Evolutionary conservation across 2,113 vertebrate species (phyloP).

Genomic region (Xiphorhynchus elegans): DNA sequence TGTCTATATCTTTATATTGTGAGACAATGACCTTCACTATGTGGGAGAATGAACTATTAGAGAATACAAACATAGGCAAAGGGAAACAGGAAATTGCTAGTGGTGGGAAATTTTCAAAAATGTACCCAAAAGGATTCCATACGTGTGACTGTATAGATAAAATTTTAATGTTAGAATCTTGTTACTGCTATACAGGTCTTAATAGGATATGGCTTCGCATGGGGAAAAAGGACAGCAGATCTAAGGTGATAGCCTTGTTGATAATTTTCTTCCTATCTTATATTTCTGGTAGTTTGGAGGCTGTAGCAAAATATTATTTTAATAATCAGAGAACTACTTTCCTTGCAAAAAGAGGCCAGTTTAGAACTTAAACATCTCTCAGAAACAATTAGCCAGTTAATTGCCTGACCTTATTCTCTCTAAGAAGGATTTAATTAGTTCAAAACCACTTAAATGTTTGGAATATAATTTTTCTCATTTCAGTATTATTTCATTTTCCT

Average conservation of each 20-base stretch:
- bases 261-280: background rate
- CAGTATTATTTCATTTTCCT: background rate
- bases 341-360: background rate
- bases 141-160: background rate
- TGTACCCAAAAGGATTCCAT: slow-evolving; percentile 32
- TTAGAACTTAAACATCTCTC: background rate
- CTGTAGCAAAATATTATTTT: background rate
- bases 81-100: slow-evolving; percentile 62
- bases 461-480: background rate
- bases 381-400: background rate
- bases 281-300: background rate
- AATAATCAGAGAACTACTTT: background rate
- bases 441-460: background rate
- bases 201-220: background rate
- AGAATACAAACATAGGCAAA: slow-evolving; percentile 43
- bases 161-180: slow-evolving; percentile 9
- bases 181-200: background rate
- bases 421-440: background rate
- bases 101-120: slow-evolving; percentile 52
- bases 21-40: slow-evolving; percentile 59
- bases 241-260: background rate
- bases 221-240: background rate
- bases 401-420: background rate
- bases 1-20: slow-evolving; percentile 57
- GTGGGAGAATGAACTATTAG: slow-evolving; percentile 55